These are phyloP conservation scores for Ptychoptera albimana DNA, from an alignment of 2,888 invertebrate genomes.

Conservation along the genomic window DNA sequence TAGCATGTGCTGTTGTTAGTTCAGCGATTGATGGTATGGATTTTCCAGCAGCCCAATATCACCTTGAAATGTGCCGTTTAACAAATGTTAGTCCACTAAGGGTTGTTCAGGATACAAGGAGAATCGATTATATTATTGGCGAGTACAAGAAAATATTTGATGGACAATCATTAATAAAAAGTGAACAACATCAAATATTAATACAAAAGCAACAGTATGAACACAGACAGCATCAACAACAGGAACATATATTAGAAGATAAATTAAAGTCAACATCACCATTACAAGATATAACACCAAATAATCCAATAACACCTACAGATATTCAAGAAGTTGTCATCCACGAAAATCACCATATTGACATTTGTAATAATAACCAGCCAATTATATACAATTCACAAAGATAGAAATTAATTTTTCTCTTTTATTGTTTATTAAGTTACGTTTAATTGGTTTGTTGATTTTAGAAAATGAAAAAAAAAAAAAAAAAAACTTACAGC, in stretches of 20 bases:
- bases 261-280: background rate
- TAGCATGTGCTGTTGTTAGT: slow-evolving; percentile 39
- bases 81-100: slow-evolving; percentile 20
- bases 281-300: background rate
- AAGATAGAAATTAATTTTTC: no score
- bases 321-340: slow-evolving; percentile 3
- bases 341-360: no score
- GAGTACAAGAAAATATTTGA: slow-evolving; percentile 16
- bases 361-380: no score
- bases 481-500: no score
- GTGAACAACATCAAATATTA: slow-evolving; percentile 1
- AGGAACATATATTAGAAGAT: background rate
- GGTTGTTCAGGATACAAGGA: slow-evolving; percentile 23
- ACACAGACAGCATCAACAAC: slow-evolving; percentile 1
- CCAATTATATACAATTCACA: no score
- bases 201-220: background rate
- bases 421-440: no score
- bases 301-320: slow-evolving; percentile 1
- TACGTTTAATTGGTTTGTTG: no score
- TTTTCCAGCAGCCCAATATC: slow-evolving; percentile 22
- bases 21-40: slow-evolving; percentile 36
- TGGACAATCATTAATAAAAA: slow-evolving; percentile 2
- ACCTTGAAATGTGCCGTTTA: slow-evolving; percentile 25
- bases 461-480: no score
- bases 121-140: slow-evolving; percentile 27